A percentile compares a stretch with the other conserved stretches of the same genome.
Evolutionary conservation across 2,113 vertebrate species (phyloP).

Genomic region (Leptobrachium leishanense): DNA sequence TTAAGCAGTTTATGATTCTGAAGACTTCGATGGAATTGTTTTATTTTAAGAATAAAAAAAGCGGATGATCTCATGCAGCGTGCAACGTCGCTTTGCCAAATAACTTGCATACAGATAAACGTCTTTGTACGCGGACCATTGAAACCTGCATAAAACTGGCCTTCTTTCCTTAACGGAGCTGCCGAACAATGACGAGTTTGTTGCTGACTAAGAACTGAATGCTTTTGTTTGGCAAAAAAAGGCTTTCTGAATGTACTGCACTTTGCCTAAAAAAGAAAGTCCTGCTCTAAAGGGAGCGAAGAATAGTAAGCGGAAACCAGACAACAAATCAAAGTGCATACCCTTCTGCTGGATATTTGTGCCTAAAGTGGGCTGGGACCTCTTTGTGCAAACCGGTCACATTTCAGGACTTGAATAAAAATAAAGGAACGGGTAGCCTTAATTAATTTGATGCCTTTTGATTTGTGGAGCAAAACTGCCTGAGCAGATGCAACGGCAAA

Average conservation of each 20-base stretch:
- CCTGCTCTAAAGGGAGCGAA: constrained; percentile 53
- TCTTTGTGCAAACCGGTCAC: constrained; percentile 70
- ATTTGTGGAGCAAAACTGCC: constrained; percentile 80
- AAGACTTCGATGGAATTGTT: constrained; percentile 66
- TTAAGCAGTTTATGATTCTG: constrained; percentile 74
- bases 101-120: constrained; percentile 74
- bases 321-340: constrained; percentile 65
- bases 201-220: constrained; percentile 77
- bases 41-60: constrained; percentile 57
- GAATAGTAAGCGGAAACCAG: constrained; percentile 62
- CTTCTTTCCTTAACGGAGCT: constrained; percentile 77
- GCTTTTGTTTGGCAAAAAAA: constrained; percentile 74
- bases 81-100: constrained; percentile 64
- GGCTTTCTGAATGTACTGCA: constrained; percentile 70
- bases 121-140: constrained; percentile 74
- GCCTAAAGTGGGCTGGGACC: constrained; percentile 60
- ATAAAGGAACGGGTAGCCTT: constrained; percentile 79
- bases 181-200: constrained; percentile 84
- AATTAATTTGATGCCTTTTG: constrained; percentile 83
- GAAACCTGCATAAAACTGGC: constrained; percentile 83
- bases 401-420: constrained; percentile 83
- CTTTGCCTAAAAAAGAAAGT: constrained; percentile 69
- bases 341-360: constrained; percentile 69
- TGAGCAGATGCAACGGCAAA: constrained; percentile 85
- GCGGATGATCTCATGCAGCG: constrained; percentile 71